phyloP scores from a whole-genome alignment of 2,113 vertebrate species.

The Lepus timidus region DNA sequence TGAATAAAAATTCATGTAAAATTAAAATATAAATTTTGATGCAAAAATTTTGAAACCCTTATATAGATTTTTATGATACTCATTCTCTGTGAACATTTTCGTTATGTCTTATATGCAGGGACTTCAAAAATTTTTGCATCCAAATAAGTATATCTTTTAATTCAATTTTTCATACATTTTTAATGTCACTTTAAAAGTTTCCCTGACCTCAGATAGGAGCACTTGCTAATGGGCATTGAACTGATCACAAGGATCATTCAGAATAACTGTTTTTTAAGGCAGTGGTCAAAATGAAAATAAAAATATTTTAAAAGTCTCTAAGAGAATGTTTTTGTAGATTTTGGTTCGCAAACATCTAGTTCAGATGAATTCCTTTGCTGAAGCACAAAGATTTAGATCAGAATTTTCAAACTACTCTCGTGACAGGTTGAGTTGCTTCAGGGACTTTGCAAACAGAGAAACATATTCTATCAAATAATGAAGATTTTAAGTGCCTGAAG shows the following conservation, averaged over 20 bases:
- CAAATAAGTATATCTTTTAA: no score
- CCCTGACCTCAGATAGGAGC: no score
- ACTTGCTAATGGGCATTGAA: neutral
- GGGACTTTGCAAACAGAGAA: conserved; percentile 44
- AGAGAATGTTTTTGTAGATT: neutral
- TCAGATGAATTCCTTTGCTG: neutral
- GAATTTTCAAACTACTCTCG: neutral
- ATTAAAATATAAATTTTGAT: no score
- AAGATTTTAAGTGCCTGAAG: conserved; percentile 11
- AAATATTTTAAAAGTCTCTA: neutral
- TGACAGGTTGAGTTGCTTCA: conserved; percentile 32
- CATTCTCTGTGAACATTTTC: no score
- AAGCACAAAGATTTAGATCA: neutral
- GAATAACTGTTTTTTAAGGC: neutral
- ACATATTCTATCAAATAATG: conserved; percentile 27
- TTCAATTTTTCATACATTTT: no score
- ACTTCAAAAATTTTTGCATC: no score
- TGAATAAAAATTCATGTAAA: no score
- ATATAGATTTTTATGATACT: no score
- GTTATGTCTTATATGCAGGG: no score
- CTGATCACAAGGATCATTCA: neutral
- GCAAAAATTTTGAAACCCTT: no score
- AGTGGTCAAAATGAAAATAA: neutral
- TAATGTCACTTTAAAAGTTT: neutral
- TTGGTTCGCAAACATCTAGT: neutral